Conservation (phyloP, 2,797 vertebrate genomes). For the Hippopotamyrus pictus region DNA sequence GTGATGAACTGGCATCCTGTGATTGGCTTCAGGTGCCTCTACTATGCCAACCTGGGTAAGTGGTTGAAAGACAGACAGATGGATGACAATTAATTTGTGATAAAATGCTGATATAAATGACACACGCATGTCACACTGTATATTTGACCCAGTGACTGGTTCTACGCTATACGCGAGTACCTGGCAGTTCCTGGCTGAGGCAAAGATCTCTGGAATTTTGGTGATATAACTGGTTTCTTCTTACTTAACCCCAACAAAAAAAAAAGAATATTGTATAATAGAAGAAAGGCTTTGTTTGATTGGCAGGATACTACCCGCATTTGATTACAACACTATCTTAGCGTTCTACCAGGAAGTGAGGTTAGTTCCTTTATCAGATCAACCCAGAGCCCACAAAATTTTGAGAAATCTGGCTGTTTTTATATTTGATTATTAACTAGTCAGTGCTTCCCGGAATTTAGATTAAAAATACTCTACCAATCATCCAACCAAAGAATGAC, state of each 20-base stretch:
- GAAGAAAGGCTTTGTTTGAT: slow-evolving; percentile 17
- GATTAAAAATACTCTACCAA: background rate
- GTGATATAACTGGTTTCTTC: slow-evolving; percentile 34
- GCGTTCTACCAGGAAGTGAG: background rate
- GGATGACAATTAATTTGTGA: background rate
- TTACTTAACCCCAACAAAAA: background rate
- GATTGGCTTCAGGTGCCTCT: background rate
- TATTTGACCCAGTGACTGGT: background rate
- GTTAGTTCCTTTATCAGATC: background rate
- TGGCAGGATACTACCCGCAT: background rate
- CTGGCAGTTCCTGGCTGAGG: background rate
- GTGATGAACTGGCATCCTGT: background rate
- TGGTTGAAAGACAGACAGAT: background rate
- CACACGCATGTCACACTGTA: background rate
- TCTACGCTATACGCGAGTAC: background rate
- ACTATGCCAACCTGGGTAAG: background rate
- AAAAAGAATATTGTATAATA: background rate
- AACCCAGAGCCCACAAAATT: background rate
- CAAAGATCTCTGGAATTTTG: slow-evolving; percentile 33
- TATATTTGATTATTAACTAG: background rate
- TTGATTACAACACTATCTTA: background rate
- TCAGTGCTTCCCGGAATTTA: background rate
- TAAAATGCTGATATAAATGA: background rate
- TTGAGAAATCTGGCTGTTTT: background rate
- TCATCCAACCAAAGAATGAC: background rate